These are phyloP conservation scores for Amblyjoppa proteus DNA, from an alignment of 2,888 invertebrate genomes.

Conservation along the genomic window DNA sequence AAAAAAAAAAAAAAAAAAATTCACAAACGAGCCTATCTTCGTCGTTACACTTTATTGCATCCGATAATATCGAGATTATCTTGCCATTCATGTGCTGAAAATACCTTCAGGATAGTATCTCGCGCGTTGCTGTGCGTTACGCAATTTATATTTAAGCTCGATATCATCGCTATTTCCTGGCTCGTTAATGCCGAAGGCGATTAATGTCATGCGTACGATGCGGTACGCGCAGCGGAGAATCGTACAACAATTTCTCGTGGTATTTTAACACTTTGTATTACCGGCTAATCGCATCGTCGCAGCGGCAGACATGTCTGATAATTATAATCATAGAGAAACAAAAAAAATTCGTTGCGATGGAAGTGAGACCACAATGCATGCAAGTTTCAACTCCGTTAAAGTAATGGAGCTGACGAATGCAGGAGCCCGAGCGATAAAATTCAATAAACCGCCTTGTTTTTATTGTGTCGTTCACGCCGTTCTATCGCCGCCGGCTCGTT, in stretches of 20 bases:
- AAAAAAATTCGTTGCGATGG: conserved; percentile 25
- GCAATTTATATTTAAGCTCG: conserved; percentile 34
- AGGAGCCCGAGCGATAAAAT: conserved; percentile 64
- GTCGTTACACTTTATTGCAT: conserved; percentile 2
- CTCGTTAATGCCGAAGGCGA: conserved; percentile 47
- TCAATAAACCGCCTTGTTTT: conserved; percentile 67
- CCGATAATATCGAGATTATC: conserved; percentile 12
- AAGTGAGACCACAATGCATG: conserved; percentile 11
- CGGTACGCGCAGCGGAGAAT: conserved; percentile 19
- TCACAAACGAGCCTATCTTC: not conserved
- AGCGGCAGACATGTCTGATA: conserved; percentile 19
- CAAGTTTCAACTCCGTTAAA: conserved; percentile 43
- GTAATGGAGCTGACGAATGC: conserved; percentile 68
- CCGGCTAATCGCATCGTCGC: conserved; percentile 40
- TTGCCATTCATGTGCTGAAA: conserved; percentile 3
- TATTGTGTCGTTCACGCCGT: conserved; percentile 67
- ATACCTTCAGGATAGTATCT: not conserved
- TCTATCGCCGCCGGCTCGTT: conserved; percentile 60
- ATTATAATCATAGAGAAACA: conserved; percentile 38
- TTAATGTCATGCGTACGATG: conserved; percentile 38
- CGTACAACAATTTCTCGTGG: conserved; percentile 5
- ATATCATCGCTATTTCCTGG: conserved; percentile 39
- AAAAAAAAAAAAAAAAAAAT: conserved; percentile 6
- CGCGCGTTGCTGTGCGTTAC: not conserved
- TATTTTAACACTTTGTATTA: conserved; percentile 24